These are phyloP conservation scores for Apolygus lucorum DNA, from an alignment of 1,140 invertebrate species.

Conservation along the genomic window DNA sequence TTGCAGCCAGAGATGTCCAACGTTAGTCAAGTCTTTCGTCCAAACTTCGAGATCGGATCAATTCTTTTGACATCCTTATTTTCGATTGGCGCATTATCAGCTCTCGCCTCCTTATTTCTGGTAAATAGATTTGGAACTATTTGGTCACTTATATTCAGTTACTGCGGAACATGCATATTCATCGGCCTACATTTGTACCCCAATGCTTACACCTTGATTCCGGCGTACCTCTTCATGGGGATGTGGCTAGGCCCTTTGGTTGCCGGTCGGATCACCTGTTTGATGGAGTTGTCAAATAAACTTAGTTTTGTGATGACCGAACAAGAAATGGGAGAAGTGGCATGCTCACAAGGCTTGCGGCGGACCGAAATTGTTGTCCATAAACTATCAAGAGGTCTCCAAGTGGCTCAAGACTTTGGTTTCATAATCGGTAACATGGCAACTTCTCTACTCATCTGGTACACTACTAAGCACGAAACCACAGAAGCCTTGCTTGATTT, in stretches of 20 bases:
- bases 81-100: constrained; percentile 45
- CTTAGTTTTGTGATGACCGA: constrained; percentile 48
- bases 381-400: constrained; percentile 39
- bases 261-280: constrained; percentile 47
- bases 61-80: constrained; percentile 46
- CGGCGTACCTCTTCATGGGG: constrained; percentile 51
- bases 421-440: constrained; percentile 45
- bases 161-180: constrained; percentile 46
- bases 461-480: constrained; percentile 35
- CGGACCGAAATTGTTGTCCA: constrained; percentile 28
- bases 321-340: constrained; percentile 41
- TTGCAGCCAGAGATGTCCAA: constrained; percentile 34
- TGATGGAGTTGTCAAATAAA: constrained; percentile 49
- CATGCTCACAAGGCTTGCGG: constrained; percentile 22
- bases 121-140: constrained; percentile 48
- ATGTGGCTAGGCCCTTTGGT: constrained; percentile 45
- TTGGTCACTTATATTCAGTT: constrained; percentile 43
- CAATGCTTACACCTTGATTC: constrained; percentile 49
- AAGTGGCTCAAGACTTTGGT: constrained; percentile 51
- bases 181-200: constrained; percentile 51
- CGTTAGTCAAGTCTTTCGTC: constrained; percentile 22
- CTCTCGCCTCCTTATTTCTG: constrained; percentile 45
- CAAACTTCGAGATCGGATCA: constrained; percentile 43
- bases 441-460: constrained; percentile 43
- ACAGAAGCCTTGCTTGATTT: constrained; percentile 22